These are phyloP conservation scores for Zele albiditarsus DNA, from an alignment of 2,888 invertebrate genomes.

Conservation along the genomic window DNA sequence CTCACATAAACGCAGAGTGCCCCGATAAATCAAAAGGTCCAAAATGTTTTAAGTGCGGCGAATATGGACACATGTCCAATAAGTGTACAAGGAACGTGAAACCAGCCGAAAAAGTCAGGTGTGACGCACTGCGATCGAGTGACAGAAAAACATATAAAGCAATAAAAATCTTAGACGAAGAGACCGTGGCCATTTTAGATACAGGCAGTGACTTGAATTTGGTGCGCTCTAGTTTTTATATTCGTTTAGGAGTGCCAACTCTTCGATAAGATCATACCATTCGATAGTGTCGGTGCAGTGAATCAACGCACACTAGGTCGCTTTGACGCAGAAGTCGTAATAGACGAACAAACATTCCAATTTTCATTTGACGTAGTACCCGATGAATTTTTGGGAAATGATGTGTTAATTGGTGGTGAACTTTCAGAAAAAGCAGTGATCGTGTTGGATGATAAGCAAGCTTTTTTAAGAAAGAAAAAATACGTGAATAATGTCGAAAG, in stretches of 20 bases:
- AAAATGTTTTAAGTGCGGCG: background rate
- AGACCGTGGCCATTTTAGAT: constrained; percentile 38
- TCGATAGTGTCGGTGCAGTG: constrained; percentile 31
- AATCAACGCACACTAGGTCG: constrained; percentile 38
- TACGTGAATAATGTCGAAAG: background rate
- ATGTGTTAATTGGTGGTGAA: constrained; percentile 44
- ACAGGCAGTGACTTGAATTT: constrained; percentile 44
- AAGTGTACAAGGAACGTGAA: background rate
- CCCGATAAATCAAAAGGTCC: background rate
- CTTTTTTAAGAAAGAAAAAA: constrained; percentile 16
- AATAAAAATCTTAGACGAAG: constrained; percentile 33
- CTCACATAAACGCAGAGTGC: background rate
- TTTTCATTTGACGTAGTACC: constrained; percentile 44
- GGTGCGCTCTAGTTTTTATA: constrained; percentile 33
- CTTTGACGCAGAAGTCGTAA: constrained; percentile 27
- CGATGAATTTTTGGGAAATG: constrained; percentile 39
- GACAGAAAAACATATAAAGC: constrained; percentile 46
- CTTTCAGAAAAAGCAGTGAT: constrained; percentile 43
- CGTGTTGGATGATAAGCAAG: constrained; percentile 30
- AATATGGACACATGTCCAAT: background rate
- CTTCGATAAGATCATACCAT: constrained; percentile 18
- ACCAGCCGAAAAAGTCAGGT: background rate
- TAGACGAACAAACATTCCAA: constrained; percentile 35
- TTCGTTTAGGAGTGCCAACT: constrained; percentile 38
- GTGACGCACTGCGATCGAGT: constrained; percentile 1